Evolutionary conservation across 1,140 invertebrate species (phyloP).

Genomic region (Vanessa atalanta): DNA sequence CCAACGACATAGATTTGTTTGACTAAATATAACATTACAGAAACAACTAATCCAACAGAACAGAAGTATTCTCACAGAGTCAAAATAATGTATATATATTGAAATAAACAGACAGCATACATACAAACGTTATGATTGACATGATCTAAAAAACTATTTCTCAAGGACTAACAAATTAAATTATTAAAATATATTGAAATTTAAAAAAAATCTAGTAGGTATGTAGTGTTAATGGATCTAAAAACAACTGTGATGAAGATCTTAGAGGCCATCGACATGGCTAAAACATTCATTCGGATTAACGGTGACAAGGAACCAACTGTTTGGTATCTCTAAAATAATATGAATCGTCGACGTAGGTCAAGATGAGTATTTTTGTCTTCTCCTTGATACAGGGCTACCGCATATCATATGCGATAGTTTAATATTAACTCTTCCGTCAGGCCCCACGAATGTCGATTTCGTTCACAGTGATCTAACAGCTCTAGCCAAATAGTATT

Average conservation of each 20-base stretch:
- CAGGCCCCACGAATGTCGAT: constrained; percentile 58
- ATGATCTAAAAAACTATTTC: too few relatives aligned
- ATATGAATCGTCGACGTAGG: constrained; percentile 63
- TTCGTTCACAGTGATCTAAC: constrained; percentile 48
- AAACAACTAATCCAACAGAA: too few relatives aligned
- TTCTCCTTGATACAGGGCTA: constrained; percentile 77
- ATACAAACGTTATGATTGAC: too few relatives aligned
- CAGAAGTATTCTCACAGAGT: too few relatives aligned
- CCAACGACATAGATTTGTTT: too few relatives aligned
- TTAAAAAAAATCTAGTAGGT: background rate
- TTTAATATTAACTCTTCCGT: constrained; percentile 76
- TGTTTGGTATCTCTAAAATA: constrained; percentile 52
- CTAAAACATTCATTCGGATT: constrained; percentile 19
- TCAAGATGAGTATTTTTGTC: constrained; percentile 72
- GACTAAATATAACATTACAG: too few relatives aligned
- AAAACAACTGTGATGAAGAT: constrained; percentile 2
- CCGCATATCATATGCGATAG: constrained; percentile 65
- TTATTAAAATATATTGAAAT: too few relatives aligned
- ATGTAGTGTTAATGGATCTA: background rate
- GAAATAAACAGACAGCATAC: too few relatives aligned
- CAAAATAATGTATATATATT: too few relatives aligned
- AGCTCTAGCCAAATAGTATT: constrained; percentile 49
- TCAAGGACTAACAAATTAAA: too few relatives aligned
- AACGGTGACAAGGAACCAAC: constrained; percentile 28
- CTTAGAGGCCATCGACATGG: constrained; percentile 12